Percentiles rank a stretch among this genome's conserved stretches.
phyloP scores from a whole-genome alignment of 2,797 vertebrate species.

The Sebastes vulpes region DNA sequence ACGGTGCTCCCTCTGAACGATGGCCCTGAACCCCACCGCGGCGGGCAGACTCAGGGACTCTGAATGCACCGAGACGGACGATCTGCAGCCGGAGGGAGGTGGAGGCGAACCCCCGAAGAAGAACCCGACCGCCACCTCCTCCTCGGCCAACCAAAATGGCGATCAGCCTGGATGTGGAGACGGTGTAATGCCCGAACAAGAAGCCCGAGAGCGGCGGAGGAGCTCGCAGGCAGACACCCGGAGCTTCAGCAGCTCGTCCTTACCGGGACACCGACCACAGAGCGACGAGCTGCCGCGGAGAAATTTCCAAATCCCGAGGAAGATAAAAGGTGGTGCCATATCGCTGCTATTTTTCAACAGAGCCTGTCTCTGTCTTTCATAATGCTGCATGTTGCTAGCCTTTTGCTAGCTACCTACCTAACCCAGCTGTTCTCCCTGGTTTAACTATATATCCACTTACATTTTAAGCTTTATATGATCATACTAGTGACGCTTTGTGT shows the following conservation, averaged over 20 bases:
- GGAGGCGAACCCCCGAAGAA: slow-evolving; percentile 78
- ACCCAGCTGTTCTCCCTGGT: slow-evolving; percentile 3
- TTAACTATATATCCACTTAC: neutral
- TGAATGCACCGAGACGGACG: slow-evolving; percentile 64
- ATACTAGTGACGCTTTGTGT: neutral
- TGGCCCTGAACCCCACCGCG: slow-evolving; percentile 85
- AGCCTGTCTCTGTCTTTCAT: slow-evolving; percentile 69
- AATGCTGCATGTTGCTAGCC: slow-evolving; percentile 73
- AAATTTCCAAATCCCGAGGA: slow-evolving; percentile 87
- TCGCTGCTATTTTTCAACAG: slow-evolving; percentile 69
- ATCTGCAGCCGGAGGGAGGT: slow-evolving; percentile 61
- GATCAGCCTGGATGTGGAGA: slow-evolving; percentile 88
- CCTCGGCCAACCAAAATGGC: slow-evolving; percentile 90
- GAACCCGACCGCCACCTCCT: slow-evolving; percentile 85
- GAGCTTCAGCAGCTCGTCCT: slow-evolving; percentile 75
- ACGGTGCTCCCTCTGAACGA: slow-evolving; percentile 53
- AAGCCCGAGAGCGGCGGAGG: slow-evolving; percentile 84
- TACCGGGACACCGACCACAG: slow-evolving; percentile 66
- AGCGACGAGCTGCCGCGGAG: slow-evolving; percentile 83
- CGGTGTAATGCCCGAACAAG: slow-evolving; percentile 85
- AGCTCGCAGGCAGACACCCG: slow-evolving; percentile 72
- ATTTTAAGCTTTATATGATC: neutral
- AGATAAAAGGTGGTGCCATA: slow-evolving; percentile 86
- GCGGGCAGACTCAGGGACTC: slow-evolving; percentile 76
- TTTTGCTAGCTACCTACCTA: slow-evolving; percentile 50